Evolutionary conservation across 2,888 invertebrate species (phyloP).

Genomic region (Orthonevra nobilis): DNA sequence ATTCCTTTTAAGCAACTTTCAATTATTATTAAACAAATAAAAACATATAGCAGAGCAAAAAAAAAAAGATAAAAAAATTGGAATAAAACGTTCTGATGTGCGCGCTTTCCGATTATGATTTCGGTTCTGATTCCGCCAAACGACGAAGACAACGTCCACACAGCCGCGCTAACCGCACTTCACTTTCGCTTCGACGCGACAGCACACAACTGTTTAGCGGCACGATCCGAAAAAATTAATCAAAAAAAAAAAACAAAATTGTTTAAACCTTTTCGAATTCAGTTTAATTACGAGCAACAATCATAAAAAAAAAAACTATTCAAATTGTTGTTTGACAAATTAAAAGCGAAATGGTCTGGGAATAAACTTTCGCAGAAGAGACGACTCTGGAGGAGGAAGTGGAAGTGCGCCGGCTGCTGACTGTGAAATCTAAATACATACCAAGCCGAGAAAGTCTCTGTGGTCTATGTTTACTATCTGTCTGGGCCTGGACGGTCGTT

Average conservation of each 20-base stretch:
- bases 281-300: conserved; percentile 37
- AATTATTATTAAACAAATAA: conserved; percentile 60
- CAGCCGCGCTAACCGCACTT: conserved; percentile 51
- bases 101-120: conserved; percentile 65
- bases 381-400: conserved; percentile 39
- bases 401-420: too few relatives aligned
- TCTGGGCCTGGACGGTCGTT: conserved; percentile 30
- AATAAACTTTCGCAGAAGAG: conserved; percentile 2
- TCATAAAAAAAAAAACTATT: conserved; percentile 21
- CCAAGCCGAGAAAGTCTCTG: conserved; percentile 32
- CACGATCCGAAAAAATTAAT: conserved; percentile 14
- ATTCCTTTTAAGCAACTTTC: conserved; percentile 74
- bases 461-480: conserved; percentile 39
- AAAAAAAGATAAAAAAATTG: conserved; percentile 21
- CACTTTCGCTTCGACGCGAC: conserved; percentile 62
- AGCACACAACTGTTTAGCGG: background rate
- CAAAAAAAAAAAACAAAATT: conserved; percentile 17
- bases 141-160: conserved; percentile 27
- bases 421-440: too few relatives aligned
- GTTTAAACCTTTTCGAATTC: conserved; percentile 33
- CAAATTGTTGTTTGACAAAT: conserved; percentile 20
- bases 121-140: conserved; percentile 53
- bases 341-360: conserved; percentile 6
- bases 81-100: conserved; percentile 34
- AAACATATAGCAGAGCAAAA: conserved; percentile 28